Evolutionary conservation across 2,888 invertebrate species (phyloP), one percentile per base, ranked within the genome.

Genomic region (Alviniconcha strummeri): DNA sequence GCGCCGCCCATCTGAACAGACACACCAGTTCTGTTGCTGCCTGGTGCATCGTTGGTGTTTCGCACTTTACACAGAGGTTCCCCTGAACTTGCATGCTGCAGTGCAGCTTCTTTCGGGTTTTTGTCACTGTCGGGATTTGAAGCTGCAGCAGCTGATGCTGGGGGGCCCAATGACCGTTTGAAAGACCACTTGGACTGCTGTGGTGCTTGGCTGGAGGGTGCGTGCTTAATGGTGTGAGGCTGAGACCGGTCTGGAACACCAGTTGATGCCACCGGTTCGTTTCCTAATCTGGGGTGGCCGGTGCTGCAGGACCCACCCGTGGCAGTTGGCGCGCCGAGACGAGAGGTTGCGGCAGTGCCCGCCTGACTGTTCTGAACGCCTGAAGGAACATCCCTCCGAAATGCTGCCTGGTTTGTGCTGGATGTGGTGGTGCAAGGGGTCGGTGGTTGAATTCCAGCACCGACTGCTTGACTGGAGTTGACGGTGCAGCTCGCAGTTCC

Each of bases 101-200:
- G 15, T 3, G 36, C 36, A 36, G 36, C 36, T 36, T 36, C 36
- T 36, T 36, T 36, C 36, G 54, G 0, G 11, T 15, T 54, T 75
- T 52, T 54, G 4, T 3, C 7, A 15, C 19, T 72, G 19, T 36
- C 4, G 8, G 72, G 72, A 11, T 8, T 15, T 17, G 54, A 9
- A n/a, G 13, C 55, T 55, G 15, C 7, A 19, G 15, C 7, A 19
- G 19, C 7, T 57, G 57, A 8, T 9, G n/a, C n/a, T 77, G 57
- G 8, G 4, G 57, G 52, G 52, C n/a, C 19, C 19, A 11, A 8
- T 77, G 60, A 60, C 13, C 78, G 64, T 17, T 78, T 78, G 52
- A 78, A 78, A 36, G 78, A 36, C 78, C 78, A 78, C 17, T 78
- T 60, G 5, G 78, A 78, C 57, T 77, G 77, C 77, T 77, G 57